Percentiles rank a stretch among this genome's conserved stretches.
These are phyloP conservation scores for Balanococcus diminutus DNA, from an alignment of 2,888 invertebrate genomes.

Conservation along the genomic window DNA sequence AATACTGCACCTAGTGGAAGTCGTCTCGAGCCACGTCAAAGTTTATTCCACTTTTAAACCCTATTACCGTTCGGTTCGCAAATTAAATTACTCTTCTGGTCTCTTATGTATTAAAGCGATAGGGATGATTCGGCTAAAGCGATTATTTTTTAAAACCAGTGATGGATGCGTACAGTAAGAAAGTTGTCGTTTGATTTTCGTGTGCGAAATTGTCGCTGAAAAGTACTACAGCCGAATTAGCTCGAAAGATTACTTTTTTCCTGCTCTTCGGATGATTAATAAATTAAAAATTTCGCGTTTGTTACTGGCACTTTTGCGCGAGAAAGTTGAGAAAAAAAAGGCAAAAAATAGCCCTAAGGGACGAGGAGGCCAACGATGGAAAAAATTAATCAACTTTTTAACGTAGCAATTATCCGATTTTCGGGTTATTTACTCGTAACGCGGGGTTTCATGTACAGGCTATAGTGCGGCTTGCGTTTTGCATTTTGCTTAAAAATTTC, in stretches of 20 bases:
- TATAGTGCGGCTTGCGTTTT: not conserved
- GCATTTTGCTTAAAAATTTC: not conserved
- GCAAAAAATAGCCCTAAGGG: not conserved
- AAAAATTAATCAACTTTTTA: constrained; percentile 24
- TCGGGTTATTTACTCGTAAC: not conserved
- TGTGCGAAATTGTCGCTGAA: not conserved
- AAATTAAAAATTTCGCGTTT: not conserved
- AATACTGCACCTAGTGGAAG: not conserved
- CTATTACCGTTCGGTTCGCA: not conserved
- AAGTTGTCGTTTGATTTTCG: constrained; percentile 19
- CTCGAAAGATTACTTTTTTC: not conserved
- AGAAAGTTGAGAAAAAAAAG: not conserved
- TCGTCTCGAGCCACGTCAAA: not conserved
- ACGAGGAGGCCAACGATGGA: not conserved
- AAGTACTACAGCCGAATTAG: not conserved
- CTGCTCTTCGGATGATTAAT: not conserved
- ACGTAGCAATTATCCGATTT: not conserved
- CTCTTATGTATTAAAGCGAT: constrained; percentile 21
- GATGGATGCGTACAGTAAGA: not conserved
- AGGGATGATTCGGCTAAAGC: constrained; percentile 15
- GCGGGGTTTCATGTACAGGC: not conserved
- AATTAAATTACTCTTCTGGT: constrained; percentile 25
- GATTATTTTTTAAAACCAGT: constrained; percentile 1
- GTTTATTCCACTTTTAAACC: constrained; percentile 16
- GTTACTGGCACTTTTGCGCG: not conserved